A percentile compares a stretch with the other conserved stretches of the same genome.
phyloP scores from a whole-genome alignment of 2,113 vertebrate genomes.

The Calyptomena viridis region DNA sequence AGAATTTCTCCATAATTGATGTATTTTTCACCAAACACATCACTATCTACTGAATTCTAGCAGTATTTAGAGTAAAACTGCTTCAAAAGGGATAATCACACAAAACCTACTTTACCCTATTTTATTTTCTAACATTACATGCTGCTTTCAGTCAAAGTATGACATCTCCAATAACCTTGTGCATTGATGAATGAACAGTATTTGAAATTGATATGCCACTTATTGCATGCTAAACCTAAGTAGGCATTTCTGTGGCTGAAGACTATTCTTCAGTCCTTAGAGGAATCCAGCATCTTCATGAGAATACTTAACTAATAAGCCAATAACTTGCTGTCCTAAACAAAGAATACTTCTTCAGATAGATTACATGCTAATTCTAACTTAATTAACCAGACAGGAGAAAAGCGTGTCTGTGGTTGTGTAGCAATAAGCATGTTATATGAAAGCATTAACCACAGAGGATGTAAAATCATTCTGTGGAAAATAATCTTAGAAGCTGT shows the following conservation, averaged over 20 bases:
- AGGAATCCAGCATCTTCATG: neutral
- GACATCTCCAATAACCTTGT: neutral
- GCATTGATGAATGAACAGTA: neutral
- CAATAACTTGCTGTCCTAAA: neutral
- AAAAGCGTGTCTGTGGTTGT: neutral
- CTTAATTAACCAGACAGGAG: neutral
- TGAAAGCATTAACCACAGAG: rapidly evolving
- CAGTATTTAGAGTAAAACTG: neutral
- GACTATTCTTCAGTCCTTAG: neutral
- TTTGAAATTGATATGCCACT: neutral
- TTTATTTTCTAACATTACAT: neutral
- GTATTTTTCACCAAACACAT: neutral
- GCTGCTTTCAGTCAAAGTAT: neutral
- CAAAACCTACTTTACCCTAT: neutral
- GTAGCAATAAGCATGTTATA: neutral
- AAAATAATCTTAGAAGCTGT: neutral
- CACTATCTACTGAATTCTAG: neutral
- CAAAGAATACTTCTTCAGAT: neutral
- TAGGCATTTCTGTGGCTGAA: neutral
- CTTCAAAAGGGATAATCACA: neutral
- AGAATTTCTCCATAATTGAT: neutral
- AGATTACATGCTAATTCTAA: neutral
- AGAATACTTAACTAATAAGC: neutral
- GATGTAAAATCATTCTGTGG: neutral
- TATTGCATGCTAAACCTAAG: neutral